phyloP scores from a whole-genome alignment of 1,140 invertebrate genomes.

The Propsilocerus akamusi region DNA sequence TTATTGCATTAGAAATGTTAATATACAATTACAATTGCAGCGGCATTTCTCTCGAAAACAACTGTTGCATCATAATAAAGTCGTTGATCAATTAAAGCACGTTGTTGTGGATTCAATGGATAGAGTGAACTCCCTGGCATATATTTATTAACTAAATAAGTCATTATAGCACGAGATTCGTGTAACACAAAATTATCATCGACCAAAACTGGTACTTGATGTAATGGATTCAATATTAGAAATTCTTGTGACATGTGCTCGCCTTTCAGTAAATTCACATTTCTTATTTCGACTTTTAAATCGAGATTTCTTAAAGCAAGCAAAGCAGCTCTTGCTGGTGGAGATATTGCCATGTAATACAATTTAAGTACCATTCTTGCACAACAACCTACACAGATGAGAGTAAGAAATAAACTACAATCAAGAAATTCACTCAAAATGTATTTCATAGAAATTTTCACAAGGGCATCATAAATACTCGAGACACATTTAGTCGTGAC shows the following conservation, averaged over 20 bases:
- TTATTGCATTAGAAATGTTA: not conserved
- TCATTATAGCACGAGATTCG: constrained; percentile 14
- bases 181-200: constrained; percentile 12
- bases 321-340: constrained; percentile 11
- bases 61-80: not conserved
- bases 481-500: no score
- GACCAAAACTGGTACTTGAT: constrained; percentile 14
- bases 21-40: not conserved
- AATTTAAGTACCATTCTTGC: constrained; percentile 28
- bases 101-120: not conserved
- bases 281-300: constrained; percentile 9
- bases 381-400: not conserved
- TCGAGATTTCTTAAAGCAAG: constrained; percentile 11
- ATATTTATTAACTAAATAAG: constrained; percentile 10
- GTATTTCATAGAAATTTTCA: no score
- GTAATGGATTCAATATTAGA: constrained; percentile 13
- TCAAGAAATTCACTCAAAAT: no score
- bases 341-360: constrained; percentile 24
- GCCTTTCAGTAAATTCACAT: constrained; percentile 10
- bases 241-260: constrained; percentile 12
- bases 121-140: not conserved
- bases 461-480: no score
- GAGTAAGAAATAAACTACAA: not conserved
- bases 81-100: not conserved
- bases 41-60: not conserved